Evolutionary conservation across 2,888 invertebrate genomes (phyloP).

Genomic region (Drosophila tripunctata): DNA sequence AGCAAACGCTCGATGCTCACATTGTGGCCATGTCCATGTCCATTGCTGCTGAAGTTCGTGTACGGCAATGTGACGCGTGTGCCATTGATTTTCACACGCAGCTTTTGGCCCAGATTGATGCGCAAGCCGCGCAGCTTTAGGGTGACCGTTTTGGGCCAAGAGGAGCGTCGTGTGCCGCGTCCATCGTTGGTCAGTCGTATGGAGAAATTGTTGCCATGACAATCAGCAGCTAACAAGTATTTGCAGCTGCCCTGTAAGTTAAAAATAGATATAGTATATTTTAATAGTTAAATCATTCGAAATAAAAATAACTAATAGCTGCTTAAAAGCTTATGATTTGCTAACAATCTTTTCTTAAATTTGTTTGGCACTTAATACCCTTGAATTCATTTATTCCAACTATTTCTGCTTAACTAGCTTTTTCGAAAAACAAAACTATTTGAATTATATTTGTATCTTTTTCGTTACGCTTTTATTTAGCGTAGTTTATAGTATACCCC

Average conservation of each 20-base stretch:
- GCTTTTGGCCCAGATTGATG: slow-evolving; percentile 93
- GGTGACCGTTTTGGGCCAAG: slow-evolving; percentile 95
- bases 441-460: too few relatives aligned
- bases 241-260: slow-evolving; percentile 89
- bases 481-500: too few relatives aligned
- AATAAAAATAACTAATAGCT: neutral
- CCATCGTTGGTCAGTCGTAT: slow-evolving; percentile 96
- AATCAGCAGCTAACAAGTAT: slow-evolving; percentile 94
- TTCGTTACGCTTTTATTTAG: too few relatives aligned
- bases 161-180: slow-evolving; percentile 90
- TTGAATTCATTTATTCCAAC: too few relatives aligned
- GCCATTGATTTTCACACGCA: slow-evolving; percentile 94
- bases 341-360: too few relatives aligned
- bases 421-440: too few relatives aligned
- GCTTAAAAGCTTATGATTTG: slow-evolving; percentile 9
- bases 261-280: neutral
- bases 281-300: too few relatives aligned
- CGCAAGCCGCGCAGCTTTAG: slow-evolving; percentile 90
- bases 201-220: slow-evolving; percentile 90
- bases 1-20: slow-evolving; percentile 87
- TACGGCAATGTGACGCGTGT: slow-evolving; percentile 90
- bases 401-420: too few relatives aligned
- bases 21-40: slow-evolving; percentile 64
- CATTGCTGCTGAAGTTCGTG: slow-evolving; percentile 29
- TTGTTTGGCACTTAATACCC: too few relatives aligned